Percentiles rank a stretch among this genome's conserved stretches.
These are phyloP conservation scores for Kuschelorhynchus macadamiae DNA, from an alignment of 2,888 invertebrate genomes.

Conservation along the genomic window DNA sequence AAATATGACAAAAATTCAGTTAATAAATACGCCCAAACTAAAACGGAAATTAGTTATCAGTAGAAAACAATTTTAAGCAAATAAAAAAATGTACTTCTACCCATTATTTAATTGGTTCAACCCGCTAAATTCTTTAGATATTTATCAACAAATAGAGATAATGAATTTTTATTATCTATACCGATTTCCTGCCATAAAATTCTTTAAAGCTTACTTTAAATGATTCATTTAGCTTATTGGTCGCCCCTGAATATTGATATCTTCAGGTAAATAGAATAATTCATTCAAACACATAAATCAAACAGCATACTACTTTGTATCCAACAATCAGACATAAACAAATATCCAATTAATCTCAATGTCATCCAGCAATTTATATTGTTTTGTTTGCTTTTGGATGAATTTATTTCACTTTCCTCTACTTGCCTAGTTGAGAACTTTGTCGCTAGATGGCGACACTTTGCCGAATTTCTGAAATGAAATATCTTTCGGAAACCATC, in stretches of 20 bases:
- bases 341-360: slow-evolving; percentile 35
- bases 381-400: slow-evolving; percentile 14
- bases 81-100: no score
- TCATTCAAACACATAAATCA: slow-evolving; percentile 31
- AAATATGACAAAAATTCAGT: no score
- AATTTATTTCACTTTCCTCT: slow-evolving; percentile 5
- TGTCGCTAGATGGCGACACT: slow-evolving; percentile 63
- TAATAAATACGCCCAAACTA: no score
- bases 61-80: no score
- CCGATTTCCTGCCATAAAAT: slow-evolving; percentile 21
- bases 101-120: background rate
- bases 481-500: background rate
- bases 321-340: slow-evolving; percentile 30
- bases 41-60: no score
- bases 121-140: slow-evolving; percentile 1
- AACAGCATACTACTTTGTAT: slow-evolving; percentile 4
- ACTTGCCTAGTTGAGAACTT: slow-evolving; percentile 3
- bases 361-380: slow-evolving; percentile 15
- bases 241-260: background rate
- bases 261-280: background rate
- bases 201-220: background rate
- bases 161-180: slow-evolving; percentile 12
- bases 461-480: slow-evolving; percentile 29
- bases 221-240: slow-evolving; percentile 18
- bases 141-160: slow-evolving; percentile 13